Evolutionary conservation across 2,888 invertebrate species (phyloP), one percentile per base, ranked within the genome.

Genomic region (Sinodicranocentrus sp.): DNA sequence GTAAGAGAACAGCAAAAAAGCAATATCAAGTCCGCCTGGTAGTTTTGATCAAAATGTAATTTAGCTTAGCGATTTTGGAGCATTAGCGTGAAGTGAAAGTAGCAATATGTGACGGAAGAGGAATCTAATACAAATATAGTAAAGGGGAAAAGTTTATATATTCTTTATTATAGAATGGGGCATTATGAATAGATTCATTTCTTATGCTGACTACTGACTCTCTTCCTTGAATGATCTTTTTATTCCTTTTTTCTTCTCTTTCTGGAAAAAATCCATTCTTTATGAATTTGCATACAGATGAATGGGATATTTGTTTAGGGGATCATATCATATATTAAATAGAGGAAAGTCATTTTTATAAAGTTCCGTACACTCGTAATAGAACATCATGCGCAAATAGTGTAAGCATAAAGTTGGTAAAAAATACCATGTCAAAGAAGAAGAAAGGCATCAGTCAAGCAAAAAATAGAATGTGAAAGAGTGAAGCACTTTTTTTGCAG

Each of bases 41-140:
- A 59, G 28, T 26, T 21, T 43, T 57, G 19, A 72, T 72, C 39
- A 57, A 72, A 72, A 72, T 59, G 57, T 72, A 72, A 72, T 72
- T 71, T 71, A 71, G 57, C 5, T 52, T 23, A 33, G 54, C 28
- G 70, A 54, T 54, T 59, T 25, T n/a, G n/a, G 17, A 52, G 59
- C 59, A 59, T 59, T 59, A 10, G 59, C 26, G 59, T 52, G 19
- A 52, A 52, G 17, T 52, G n/a, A 3, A 52, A 52, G n/a, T n/a
- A n/a, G n/a, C n/a, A n/a, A n/a, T n/a, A n/a, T n/a, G n/a, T n/a
- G n/a, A n/a, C n/a, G n/a, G n/a, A n/a, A n/a, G n/a, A n/a, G n/a
- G n/a, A n/a, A n/a, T n/a, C n/a, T n/a, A n/a, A n/a, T n/a, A n/a
- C n/a, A n/a, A n/a, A n/a, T n/a, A n/a, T n/a, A n/a, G n/a, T n/a